Base-by-base conservation (phyloP, 2,797 vertebrate species). In the Simalia tracyae region DNA sequence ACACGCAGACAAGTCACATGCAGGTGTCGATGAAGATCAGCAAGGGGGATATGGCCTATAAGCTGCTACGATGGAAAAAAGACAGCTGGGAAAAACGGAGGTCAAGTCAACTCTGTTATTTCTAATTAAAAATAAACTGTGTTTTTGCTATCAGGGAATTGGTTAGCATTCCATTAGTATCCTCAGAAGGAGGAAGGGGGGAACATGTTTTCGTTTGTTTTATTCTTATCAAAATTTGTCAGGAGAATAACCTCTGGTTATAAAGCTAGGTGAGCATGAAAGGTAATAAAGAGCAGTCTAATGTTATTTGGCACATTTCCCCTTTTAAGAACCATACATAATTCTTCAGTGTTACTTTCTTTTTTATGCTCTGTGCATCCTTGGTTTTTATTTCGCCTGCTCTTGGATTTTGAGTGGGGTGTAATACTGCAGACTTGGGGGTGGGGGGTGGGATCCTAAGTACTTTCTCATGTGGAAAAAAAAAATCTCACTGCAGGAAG, bases 121-220 rank as follows among this genome's bases (percentile, higher is more conserved):
- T 97, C 97, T 97, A 97, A 97, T 97, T 96, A 97, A 97, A 97
- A 97, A 96, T 97, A 96, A 97, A 96, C 96, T 96, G 7, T 72
- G 76, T 63, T 46, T 96, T 97, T 96, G 95, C 94, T 96, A 96
- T 95, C 95, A 96, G 93, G 95, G 96, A 96, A 95, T 96, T 96
- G 91, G 96, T 96, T 96, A 97, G 93, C 96, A 97, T 97, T 97
- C 94, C 94, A 94, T 94, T 90, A 91, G 90, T 94, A 88, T 94
- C 24, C 81, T 64, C 54, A 57, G 76, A 1, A 89, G 92, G 93
- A 81, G 17, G 4, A 0, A 28, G 0, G 28, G 15, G 89, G 59
- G 85, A 3, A 14, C 31, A 12, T 46, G 59, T 95, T 93, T 96
- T 96, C 87, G 93, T 95, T 96, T 95, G 95, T 56, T 96, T 96